Percentiles rank a stretch among this genome's conserved stretches.
Evolutionary conservation across 1,140 invertebrate species (phyloP).

Genomic region (Tetragnatha versicolor): DNA sequence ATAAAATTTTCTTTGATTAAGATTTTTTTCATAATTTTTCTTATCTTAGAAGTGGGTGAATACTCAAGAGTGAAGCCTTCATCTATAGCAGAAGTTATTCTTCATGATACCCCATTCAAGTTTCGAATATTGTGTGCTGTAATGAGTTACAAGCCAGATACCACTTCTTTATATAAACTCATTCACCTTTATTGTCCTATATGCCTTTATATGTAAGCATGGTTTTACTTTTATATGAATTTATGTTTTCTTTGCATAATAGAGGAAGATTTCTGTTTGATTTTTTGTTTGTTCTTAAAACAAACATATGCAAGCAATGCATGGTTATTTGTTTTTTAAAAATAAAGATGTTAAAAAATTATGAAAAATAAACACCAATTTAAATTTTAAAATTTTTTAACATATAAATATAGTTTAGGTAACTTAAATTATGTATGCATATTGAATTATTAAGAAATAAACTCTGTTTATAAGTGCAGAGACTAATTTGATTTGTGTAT

Average conservation of each 20-base stretch:
- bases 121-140: constrained; percentile 23
- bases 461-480: too few species aligned
- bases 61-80: constrained; percentile 15
- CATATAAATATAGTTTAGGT: too few species aligned
- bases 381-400: too few species aligned
- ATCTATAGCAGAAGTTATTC: constrained; percentile 11
- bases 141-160: constrained; percentile 7
- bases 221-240: not conserved
- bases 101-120: constrained; percentile 20
- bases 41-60: constrained; percentile 12
- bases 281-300: not conserved
- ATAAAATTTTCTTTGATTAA: too few species aligned
- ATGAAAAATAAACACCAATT: too few species aligned
- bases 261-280: not conserved
- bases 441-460: too few species aligned
- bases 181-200: constrained; percentile 40
- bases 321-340: too few species aligned
- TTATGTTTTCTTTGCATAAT: not conserved
- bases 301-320: too few species aligned
- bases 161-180: not conserved
- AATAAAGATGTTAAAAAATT: too few species aligned
- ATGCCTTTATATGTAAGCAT: constrained; percentile 36
- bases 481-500: too few species aligned
- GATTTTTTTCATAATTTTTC: too few species aligned
- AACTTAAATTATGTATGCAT: too few species aligned